A percentile compares a stretch with the other conserved stretches of the same genome.
phyloP scores from a whole-genome alignment of 2,113 vertebrate genomes.

The Nesogale talazaci region DNA sequence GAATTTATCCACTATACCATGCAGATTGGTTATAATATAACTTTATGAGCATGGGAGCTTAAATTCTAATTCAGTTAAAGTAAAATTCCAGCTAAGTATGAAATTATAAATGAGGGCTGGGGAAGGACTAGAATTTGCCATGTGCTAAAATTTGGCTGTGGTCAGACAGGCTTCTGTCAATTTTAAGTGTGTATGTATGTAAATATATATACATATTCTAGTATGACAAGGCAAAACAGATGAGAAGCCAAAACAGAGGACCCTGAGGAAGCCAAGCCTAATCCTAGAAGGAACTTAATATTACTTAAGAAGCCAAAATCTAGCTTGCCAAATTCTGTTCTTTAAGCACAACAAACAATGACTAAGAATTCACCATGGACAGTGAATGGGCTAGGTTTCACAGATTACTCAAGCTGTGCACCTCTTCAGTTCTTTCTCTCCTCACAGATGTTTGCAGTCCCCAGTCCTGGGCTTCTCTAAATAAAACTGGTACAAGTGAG shows the following conservation, averaged over 20 bases:
- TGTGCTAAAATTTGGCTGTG: neutral
- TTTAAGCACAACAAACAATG: slow-evolving; percentile 59
- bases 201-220: slow-evolving; percentile 31
- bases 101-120: slow-evolving; percentile 21
- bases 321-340: slow-evolving; percentile 53
- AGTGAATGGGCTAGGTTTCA: neutral
- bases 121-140: slow-evolving; percentile 30
- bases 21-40: slow-evolving; percentile 1
- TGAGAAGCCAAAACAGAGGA: slow-evolving; percentile 51
- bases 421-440: neutral
- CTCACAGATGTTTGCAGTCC: slow-evolving; percentile 11
- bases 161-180: slow-evolving; percentile 37
- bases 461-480: slow-evolving; percentile 27
- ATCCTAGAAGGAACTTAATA: slow-evolving; percentile 39
- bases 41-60: neutral
- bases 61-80: neutral
- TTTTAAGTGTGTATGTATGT: neutral
- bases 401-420: neutral
- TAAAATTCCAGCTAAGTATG: slow-evolving; percentile 46
- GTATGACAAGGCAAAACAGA: neutral
- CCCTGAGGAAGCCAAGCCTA: slow-evolving; percentile 35
- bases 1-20: slow-evolving; percentile 34
- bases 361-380: slow-evolving; percentile 54
- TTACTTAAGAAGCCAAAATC: slow-evolving; percentile 36
- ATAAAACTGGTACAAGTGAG: slow-evolving; percentile 12